These are phyloP conservation scores for Dendroctonus valens DNA, from an alignment of 1,140 invertebrate genomes.

Conservation along the genomic window DNA sequence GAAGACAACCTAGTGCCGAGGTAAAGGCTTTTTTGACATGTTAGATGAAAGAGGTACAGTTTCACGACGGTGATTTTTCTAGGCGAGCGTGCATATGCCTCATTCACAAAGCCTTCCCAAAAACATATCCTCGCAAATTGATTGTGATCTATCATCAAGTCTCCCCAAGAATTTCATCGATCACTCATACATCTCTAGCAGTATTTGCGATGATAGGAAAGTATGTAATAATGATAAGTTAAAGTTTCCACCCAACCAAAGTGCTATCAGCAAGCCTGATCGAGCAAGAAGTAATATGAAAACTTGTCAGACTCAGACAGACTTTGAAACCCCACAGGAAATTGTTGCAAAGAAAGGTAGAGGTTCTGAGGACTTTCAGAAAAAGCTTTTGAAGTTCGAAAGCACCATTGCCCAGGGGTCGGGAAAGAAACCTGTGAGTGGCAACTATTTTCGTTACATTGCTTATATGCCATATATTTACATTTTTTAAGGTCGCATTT, in stretches of 20 bases:
- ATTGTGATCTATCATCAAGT: conserved; percentile 32
- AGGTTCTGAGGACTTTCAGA: conserved; percentile 47
- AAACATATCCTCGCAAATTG: conserved; percentile 33
- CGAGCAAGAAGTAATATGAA: conserved; percentile 35
- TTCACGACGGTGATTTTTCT: conserved; percentile 6
- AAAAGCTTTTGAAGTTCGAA: conserved; percentile 48
- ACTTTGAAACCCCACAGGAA: conserved; percentile 46
- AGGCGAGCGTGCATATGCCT: conserved; percentile 13
- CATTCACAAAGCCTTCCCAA: conserved; percentile 40
- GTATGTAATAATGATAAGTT: too few species aligned
- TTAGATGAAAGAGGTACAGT: not conserved
- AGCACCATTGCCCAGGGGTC: conserved; percentile 37
- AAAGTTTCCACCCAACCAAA: not conserved
- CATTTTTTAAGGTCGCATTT: conserved; percentile 50
- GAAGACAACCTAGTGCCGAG: conserved; percentile 15
- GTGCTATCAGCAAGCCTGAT: not conserved
- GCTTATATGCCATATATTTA: not conserved
- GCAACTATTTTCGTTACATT: not conserved
- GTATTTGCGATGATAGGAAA: not conserved
- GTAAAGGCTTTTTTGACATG: not conserved
- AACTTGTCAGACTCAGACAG: conserved; percentile 49
- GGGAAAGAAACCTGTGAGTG: conserved; percentile 35
- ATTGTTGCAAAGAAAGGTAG: conserved; percentile 43
- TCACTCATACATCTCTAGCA: conserved; percentile 4
- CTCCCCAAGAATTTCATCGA: conserved; percentile 39